Conservation (phyloP, 2,113 vertebrate genomes). For the Eretmochelys imbricata region DNA sequence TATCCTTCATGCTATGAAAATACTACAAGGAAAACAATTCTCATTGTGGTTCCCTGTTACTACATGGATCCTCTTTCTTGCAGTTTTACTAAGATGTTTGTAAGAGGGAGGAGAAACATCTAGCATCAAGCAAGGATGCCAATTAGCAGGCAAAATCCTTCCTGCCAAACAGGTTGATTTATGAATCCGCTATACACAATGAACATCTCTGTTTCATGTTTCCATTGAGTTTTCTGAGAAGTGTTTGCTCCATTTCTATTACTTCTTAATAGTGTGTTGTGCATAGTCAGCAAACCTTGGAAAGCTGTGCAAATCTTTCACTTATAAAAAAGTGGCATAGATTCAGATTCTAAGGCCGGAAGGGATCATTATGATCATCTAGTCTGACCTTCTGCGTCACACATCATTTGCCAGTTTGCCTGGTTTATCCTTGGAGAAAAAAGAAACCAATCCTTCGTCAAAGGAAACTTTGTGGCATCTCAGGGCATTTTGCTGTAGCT, state of each 20-base stretch:
- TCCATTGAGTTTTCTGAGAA: neutral
- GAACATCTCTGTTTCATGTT: neutral
- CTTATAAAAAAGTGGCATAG: neutral
- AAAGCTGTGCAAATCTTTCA: neutral
- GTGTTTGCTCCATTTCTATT: neutral
- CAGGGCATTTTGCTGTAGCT: neutral
- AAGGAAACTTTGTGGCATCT: neutral
- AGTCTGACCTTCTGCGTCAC: neutral
- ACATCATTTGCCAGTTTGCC: neutral
- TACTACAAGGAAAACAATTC: neutral
- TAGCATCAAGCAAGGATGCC: neutral
- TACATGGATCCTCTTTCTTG: neutral
- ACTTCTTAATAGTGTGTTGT: neutral
- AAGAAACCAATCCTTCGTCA: neutral
- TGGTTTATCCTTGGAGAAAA: neutral
- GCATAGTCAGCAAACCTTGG: neutral
- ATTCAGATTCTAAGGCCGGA: neutral
- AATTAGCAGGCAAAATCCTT: neutral
- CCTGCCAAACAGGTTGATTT: neutral
- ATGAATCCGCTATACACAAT: neutral
- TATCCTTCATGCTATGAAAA: constrained; percentile 14
- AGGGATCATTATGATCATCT: neutral
- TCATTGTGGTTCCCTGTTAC: neutral
- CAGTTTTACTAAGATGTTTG: neutral
- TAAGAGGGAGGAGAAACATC: neutral